Evolutionary conservation across 2,797 vertebrate genomes (phyloP).

Genomic region (Antrozous pallidus): DNA sequence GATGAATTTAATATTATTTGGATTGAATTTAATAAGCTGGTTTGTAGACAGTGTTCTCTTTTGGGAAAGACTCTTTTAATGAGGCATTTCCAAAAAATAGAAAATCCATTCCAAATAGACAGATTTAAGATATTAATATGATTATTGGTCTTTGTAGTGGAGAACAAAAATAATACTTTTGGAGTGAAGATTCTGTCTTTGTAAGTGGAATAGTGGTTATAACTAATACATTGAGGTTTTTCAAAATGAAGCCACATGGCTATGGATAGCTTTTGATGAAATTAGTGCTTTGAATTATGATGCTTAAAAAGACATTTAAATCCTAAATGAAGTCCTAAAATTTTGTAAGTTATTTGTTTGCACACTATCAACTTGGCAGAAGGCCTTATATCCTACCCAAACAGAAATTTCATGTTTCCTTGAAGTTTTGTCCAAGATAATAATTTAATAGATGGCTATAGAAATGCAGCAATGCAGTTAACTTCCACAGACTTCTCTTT

Average conservation of each 20-base stretch:
- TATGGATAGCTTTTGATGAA: conserved; percentile 12
- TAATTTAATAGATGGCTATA: not conserved
- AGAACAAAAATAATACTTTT: not conserved
- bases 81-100: conserved; percentile 29
- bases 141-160: conserved; percentile 7
- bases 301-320: not conserved
- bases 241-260: not conserved
- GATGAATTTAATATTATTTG: conserved; percentile 48
- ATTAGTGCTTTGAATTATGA: not conserved
- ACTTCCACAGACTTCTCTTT: not conserved
- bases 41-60: conserved; percentile 22
- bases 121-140: conserved; percentile 27
- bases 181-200: conserved; percentile 11
- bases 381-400: not conserved
- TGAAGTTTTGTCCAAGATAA: not conserved
- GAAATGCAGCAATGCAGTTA: not conserved
- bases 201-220: not conserved
- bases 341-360: not conserved
- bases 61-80: not conserved
- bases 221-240: not conserved
- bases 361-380: not conserved
- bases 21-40: not conserved
- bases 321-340: not conserved
- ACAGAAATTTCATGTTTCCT: not conserved
- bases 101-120: not conserved